Conservation (phyloP, 2,113 vertebrate species). For the Nannospalax galili region DNA sequence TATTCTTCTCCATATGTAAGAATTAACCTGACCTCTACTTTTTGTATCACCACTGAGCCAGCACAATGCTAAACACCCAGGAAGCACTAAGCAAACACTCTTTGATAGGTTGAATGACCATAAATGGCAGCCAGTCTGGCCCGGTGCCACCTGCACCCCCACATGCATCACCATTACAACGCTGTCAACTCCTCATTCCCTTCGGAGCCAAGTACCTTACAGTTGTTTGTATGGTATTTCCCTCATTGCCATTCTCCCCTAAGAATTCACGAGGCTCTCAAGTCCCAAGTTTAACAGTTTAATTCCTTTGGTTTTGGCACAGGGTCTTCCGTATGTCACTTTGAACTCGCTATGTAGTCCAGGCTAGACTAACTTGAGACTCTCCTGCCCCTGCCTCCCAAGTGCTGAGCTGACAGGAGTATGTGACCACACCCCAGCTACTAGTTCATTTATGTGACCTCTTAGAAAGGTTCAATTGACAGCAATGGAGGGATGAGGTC, state of each 20-base stretch:
- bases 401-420: not conserved
- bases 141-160: too few species aligned
- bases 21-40: not conserved
- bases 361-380: not conserved
- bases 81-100: not conserved
- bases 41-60: not conserved
- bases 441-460: not conserved
- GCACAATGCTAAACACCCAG: not conserved
- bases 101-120: not conserved
- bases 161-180: rapidly evolving
- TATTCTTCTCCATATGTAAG: not conserved
- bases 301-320: not conserved
- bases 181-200: not conserved
- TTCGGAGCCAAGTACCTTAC: not conserved
- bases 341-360: not conserved
- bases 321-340: not conserved
- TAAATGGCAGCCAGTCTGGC: rapidly evolving
- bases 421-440: not conserved
- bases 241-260: not conserved
- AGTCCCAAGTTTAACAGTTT: not conserved
- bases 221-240: too few species aligned
- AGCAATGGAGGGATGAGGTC: not conserved
- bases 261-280: not conserved
- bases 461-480: not conserved
- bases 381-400: not conserved